Percentiles rank a stretch among this genome's conserved stretches.
Conservation (phyloP, 2,113 vertebrate species). For the Xiphophorus couchianus region DNA sequence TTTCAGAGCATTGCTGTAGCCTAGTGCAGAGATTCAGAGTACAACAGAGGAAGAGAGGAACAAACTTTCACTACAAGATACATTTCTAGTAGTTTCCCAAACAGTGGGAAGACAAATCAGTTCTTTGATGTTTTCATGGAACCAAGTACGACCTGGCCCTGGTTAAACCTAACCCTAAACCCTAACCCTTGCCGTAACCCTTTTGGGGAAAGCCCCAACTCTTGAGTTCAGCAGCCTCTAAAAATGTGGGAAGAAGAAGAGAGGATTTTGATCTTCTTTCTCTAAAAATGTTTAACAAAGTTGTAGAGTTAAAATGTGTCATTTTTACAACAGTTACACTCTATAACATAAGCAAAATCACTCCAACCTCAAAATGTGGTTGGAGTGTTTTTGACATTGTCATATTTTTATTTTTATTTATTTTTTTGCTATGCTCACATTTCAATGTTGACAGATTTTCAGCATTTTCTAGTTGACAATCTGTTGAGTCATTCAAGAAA, state of each 20-base stretch:
- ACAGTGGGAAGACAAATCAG: background rate
- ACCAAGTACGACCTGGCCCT: background rate
- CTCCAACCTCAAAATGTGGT: background rate
- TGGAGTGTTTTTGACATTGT: background rate
- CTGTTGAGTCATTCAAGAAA: background rate
- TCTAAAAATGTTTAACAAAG: background rate
- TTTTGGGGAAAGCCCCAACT: background rate
- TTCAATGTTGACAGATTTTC: background rate
- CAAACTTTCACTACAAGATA: background rate
- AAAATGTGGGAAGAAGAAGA: background rate
- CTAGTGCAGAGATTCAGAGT: background rate
- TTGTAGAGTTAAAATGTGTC: background rate
- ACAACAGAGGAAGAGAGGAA: background rate
- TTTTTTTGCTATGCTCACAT: background rate
- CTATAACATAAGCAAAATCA: background rate
- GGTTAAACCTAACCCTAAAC: background rate
- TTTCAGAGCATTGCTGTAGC: background rate
- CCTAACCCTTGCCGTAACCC: no score
- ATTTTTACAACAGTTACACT: no score
- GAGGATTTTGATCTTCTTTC: background rate
- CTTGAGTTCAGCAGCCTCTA: background rate
- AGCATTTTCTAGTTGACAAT: background rate
- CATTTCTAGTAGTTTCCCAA: background rate
- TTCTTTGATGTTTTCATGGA: background rate
- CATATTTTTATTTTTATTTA: background rate